phyloP scores from a whole-genome alignment of 2,888 invertebrate species.

The Polyploca ridens region DNA sequence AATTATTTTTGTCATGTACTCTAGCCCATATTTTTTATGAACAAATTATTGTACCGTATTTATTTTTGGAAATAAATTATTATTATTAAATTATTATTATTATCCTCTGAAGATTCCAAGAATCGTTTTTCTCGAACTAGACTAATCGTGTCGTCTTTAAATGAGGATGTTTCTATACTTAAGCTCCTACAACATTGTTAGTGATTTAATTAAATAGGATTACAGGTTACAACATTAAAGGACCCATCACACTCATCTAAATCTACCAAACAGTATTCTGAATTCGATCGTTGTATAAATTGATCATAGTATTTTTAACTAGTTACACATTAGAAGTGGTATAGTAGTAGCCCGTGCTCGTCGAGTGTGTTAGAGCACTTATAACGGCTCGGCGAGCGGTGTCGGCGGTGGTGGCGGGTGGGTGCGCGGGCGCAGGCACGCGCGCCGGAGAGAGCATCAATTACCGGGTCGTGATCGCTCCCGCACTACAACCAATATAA shows the following conservation, averaged over 20 bases:
- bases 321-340: conserved; percentile 20
- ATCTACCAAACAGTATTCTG: no score
- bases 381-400: conserved; percentile 41
- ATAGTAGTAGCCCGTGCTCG: conserved; percentile 53
- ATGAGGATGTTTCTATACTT: conserved; percentile 20
- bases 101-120: conserved; percentile 4
- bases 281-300: neutral
- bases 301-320: conserved; percentile 14
- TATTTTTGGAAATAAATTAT: no score
- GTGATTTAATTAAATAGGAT: neutral
- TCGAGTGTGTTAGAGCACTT: conserved; percentile 55
- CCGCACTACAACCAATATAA: conserved; percentile 80
- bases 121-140: conserved; percentile 2
- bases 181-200: neutral
- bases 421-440: conserved; percentile 55
- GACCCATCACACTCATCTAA: no score
- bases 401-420: conserved; percentile 38
- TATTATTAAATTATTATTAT: no score
- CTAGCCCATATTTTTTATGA: no score
- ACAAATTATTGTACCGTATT: no score
- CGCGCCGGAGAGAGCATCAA: conserved; percentile 74
- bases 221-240: neutral
- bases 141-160: neutral
- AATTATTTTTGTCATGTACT: no score
- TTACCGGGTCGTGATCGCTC: conserved; percentile 82